Conservation (phyloP, 2,797 vertebrate genomes). For the Calcarius lapponicus region DNA sequence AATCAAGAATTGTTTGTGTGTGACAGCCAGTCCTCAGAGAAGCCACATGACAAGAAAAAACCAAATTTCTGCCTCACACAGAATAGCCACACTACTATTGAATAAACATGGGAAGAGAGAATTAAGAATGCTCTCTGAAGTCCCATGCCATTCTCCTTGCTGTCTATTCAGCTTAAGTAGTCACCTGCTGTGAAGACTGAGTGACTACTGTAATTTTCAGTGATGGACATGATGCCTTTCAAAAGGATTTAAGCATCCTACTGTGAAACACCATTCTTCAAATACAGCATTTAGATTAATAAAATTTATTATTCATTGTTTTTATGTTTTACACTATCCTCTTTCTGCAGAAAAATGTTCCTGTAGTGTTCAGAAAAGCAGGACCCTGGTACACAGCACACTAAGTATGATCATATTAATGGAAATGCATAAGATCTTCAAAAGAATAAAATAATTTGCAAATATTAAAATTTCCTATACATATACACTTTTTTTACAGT, state of each 20-base stretch:
- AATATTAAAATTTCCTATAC: background rate
- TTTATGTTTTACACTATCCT: background rate
- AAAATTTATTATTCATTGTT: background rate
- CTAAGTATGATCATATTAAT: background rate
- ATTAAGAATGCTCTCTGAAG: constrained; percentile 1
- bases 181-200: background rate
- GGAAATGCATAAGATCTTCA: background rate
- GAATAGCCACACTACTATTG: background rate
- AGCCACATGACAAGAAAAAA: background rate
- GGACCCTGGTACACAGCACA: background rate
- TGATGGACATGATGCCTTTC: background rate
- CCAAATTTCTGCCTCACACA: background rate
- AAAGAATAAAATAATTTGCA: background rate
- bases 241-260: background rate
- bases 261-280: background rate
- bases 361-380: background rate
- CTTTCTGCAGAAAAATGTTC: background rate
- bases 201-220: background rate
- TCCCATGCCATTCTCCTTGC: background rate
- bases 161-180: background rate
- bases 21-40: background rate
- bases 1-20: background rate
- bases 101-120: background rate
- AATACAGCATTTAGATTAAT: background rate
- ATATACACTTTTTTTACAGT: background rate